Evolutionary conservation across 2,888 invertebrate genomes (phyloP), one percentile per base, ranked within the genome.

Genomic region (Drosophila kuntzei): DNA sequence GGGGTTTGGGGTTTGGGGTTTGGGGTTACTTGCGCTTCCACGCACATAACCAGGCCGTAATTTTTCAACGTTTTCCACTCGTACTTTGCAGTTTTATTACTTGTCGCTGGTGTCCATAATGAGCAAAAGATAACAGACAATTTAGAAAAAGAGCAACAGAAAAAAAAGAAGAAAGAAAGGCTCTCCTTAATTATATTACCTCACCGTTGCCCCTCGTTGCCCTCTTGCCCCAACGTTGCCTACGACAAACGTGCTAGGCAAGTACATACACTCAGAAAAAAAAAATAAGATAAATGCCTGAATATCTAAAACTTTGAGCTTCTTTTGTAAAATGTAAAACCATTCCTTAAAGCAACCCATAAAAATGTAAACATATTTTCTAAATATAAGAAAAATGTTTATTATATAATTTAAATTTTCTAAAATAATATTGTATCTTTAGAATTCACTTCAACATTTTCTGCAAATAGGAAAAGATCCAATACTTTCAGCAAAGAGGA

Each of bases 21-120:
- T 25, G 41, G 51, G 47, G 51, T 22, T 53, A 32, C 72, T 43
- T 67, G 60, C 53, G 58, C 59, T 62, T 47, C 76, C 57, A 75
- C 75, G 62, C 75, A 63, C 61, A 81, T 73, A 71, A 76, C 79
- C 79, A 74, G 74, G 75, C 81, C 71, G 72, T 81, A 73, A 78
- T 83, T 83, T 83, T 83, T 79, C 73, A 75, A 75, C 75, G 63
- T 79, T 83, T 80, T 73, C 72, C 76, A 81, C 81, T 81, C 79
- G 77, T 75, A 75, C 73, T 77, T 78, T 80, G 80, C 82, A 81
- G 79, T 82, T 82, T 82, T 82, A 80, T 80, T 76, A 76, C 78
- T 76, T 81, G 84, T 80, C 76, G 84, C 81, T 79, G 82, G 77
- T 85, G 84, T 82, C 77, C 80, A 79, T 85, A 79, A 82, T 82